A percentile compares a stretch with the other conserved stretches of the same genome.
Conservation (phyloP, 2,113 vertebrate genomes). For the Cricetomys ansorgei region DNA sequence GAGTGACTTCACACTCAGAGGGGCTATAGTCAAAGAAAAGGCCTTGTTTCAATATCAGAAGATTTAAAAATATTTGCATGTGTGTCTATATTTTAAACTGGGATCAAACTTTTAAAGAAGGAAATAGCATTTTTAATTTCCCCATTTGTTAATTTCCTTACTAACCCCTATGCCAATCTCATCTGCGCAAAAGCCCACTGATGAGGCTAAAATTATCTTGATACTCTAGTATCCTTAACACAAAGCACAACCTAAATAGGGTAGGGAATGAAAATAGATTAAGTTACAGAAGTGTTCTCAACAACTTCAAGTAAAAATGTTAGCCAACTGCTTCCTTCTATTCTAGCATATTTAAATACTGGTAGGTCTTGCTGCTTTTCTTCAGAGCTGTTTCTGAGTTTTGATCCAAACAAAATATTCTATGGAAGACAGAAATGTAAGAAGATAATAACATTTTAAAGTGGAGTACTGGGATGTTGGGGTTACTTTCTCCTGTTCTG, state of each 20-base stretch:
- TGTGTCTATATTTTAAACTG: background rate
- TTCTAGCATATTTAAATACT: background rate
- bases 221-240: background rate
- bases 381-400: background rate
- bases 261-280: background rate
- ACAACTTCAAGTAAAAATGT: background rate
- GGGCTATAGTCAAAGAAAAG: background rate
- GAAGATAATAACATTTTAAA: background rate
- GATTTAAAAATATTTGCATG: background rate
- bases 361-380: background rate
- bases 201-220: background rate
- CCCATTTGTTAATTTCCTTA: background rate
- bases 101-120: background rate
- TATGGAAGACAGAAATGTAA: background rate
- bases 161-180: background rate
- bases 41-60: background rate
- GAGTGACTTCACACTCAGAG: background rate
- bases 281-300: background rate
- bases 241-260: background rate
- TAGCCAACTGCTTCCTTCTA: background rate
- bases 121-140: background rate
- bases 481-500: background rate
- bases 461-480: background rate
- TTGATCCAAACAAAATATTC: background rate
- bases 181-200: background rate